Base-by-base conservation (phyloP, 2,888 invertebrate species). In the Mythimna loreyi region DNA sequence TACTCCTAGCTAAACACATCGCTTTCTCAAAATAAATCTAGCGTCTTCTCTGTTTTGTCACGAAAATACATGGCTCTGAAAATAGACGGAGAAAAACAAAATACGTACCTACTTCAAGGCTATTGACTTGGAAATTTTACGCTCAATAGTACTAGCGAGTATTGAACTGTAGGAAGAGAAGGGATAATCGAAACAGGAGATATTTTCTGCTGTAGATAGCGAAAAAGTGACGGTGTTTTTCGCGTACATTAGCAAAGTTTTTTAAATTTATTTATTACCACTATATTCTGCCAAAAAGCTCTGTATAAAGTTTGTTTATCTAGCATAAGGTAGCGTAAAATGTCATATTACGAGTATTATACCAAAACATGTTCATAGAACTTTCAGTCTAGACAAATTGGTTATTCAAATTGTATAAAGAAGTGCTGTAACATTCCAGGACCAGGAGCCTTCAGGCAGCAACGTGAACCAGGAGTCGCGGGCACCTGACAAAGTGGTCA, bases 401-500 rank as follows among this genome's bases (percentile, higher is more conserved):
- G 19, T 11, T 0, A n/a, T 63, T 43, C 60, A 72, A 68, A 65
- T 71, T 65, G 61, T 78, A 61, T 71, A 74, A 78, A 57, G 30
- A 43, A 58, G 64, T 58, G 49, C 68, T 64, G 4, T 50, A 47
- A 64, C 65, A 28, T 94, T 94, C 47, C 94, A 96, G 95, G 95
- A 95, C 61, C 93, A 92, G 85, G 93, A 93, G 69, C 89, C 88
- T 57, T 90, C 93, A 36, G 93, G 93, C 77, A 91, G 92, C 58
- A 92, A 92, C 90, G 89, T 92, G 73, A 93, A 93, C 81, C 80
- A 92, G 57, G 94, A 92, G 84, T 90, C 94, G 70, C 92, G 93
- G 73, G 94, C 93, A 72, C 90, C 90, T 25, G 96, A 96, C 92
- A 97, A 96, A 96, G 97, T 97, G 85, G 97, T 97, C 95, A 98